Evolutionary conservation across 2,113 vertebrate species (phyloP), one percentile per base, ranked within the genome.

Genomic region (Orycteropus afer): DNA sequence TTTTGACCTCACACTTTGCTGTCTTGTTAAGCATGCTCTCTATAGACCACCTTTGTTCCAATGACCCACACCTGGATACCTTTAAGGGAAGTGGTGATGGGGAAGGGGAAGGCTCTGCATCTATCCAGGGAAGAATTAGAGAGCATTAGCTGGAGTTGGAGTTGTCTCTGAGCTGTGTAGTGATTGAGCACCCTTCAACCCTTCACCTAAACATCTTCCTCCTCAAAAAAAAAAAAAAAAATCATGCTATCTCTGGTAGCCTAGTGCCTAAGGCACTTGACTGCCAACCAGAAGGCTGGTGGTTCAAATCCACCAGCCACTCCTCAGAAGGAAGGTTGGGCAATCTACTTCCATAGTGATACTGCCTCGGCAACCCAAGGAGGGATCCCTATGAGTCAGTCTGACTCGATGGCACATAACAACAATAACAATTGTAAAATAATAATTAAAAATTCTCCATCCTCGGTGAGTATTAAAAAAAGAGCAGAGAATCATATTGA

Each of bases 111-210:
- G 6, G 8, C 25, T 61, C 29, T 25, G 0, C 5, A 10, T 7
- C 5, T n/a, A 32, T 12, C 5, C 17, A 34, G 45, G 25, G 20
- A 13, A 25, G 59, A 22, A 22, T 59, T 22, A 37, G 15, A 32
- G 0, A 84, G 4, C 29, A 22, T 55, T 23, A 27, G 8, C 47
- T 81, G 15, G 86, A 74, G 42, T n/a, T n/a, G n/a, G n/a, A n/a
- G 51, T 1, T n/a, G 47, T 53, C 2, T 2, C 63, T n/a, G 7
- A 77, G 32, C 1, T 7, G 61, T 10, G 3, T 0, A 15, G 40
- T 10, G 8, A 1, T 0, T 53, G 7, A 45, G 32, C 10, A 76
- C 0, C 1, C 3, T 71, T 14, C 18, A 40, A 2, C 5, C 3
- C 1, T 3, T n/a, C 20, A 57, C 1, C 7, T 2, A 45, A 2